Evolutionary conservation across 2,888 invertebrate species (phyloP).

Genomic region (Sepioteuthis lessoniana): DNA sequence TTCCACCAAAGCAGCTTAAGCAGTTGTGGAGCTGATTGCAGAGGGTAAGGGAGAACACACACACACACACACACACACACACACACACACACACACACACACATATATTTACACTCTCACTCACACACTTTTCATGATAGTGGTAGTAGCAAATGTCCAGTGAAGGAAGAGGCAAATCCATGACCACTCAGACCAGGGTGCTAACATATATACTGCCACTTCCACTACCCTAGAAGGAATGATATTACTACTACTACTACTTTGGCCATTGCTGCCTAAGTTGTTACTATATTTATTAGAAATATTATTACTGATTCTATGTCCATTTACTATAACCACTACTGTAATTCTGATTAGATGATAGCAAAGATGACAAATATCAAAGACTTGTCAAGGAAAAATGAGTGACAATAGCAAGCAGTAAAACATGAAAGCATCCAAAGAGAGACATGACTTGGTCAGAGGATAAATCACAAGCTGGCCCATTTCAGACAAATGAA

Average conservation of each 20-base stretch:
- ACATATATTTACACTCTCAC: no score
- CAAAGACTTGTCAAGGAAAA: not conserved
- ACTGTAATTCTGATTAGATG: not conserved
- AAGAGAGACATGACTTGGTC: not conserved
- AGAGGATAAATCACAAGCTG: not conserved
- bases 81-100: not conserved
- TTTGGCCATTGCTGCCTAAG: not conserved
- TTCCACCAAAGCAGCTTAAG: not conserved
- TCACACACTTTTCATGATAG: not conserved
- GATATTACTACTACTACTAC: not conserved
- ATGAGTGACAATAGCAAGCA: not conserved
- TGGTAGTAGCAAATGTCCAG: slow-evolving; percentile 20
- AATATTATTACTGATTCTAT: not conserved
- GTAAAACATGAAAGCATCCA: not conserved
- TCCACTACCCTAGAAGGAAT: slow-evolving; percentile 10
- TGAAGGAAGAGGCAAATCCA: not conserved
- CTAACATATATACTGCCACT: slow-evolving; percentile 10
- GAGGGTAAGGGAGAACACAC: slow-evolving; percentile 1
- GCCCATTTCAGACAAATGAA: not conserved
- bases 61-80: not conserved
- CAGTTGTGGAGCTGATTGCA: not conserved
- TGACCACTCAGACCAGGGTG: slow-evolving; percentile 33
- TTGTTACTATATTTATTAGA: not conserved
- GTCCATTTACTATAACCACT: not conserved
- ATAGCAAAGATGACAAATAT: not conserved